Evolutionary conservation across 30 jellyfish, hydroid and myxozoan genomes (phyloP).

Genomic region (Chrysaora quinquecirrha): DNA sequence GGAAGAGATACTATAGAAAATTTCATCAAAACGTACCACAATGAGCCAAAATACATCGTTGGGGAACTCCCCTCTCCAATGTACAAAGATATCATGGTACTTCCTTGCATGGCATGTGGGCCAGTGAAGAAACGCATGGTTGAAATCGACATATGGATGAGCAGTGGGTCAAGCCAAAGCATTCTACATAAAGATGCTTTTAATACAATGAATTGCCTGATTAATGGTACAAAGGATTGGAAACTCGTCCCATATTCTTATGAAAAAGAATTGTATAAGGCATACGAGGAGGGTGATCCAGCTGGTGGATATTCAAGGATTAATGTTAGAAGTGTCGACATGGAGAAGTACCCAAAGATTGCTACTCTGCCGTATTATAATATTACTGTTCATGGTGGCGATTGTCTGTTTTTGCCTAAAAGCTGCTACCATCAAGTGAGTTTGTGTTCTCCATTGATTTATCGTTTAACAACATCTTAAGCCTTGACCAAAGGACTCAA

Average conservation of each 20-base stretch:
- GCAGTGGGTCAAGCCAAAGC: slow-evolving; percentile 69
- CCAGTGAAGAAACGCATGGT: slow-evolving; percentile 60
- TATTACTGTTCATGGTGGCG: slow-evolving; percentile 72
- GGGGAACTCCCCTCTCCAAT: slow-evolving; percentile 84
- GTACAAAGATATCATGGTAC: slow-evolving; percentile 77
- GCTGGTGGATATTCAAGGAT: slow-evolving; percentile 80
- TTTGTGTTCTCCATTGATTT: too few relatives aligned
- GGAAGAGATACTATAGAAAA: slow-evolving; percentile 87
- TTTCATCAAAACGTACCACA: slow-evolving; percentile 57
- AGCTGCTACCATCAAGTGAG: slow-evolving; percentile 78
- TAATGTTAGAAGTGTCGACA: slow-evolving; percentile 64
- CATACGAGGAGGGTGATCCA: slow-evolving; percentile 57
- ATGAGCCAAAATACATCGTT: slow-evolving; percentile 68
- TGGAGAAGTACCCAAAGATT: slow-evolving; percentile 50
- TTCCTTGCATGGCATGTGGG: slow-evolving; percentile 85
- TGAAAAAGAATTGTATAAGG: slow-evolving; percentile 55
- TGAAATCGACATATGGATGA: slow-evolving; percentile 89
- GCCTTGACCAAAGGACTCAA: too few relatives aligned
- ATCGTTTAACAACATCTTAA: slow-evolving; percentile 1
- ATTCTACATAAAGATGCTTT: slow-evolving; percentile 86
- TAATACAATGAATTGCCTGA: slow-evolving; percentile 84
- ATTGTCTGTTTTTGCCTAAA: slow-evolving; percentile 80
- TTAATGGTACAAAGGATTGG: slow-evolving; percentile 91
- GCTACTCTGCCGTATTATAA: slow-evolving; percentile 72
- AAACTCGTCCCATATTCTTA: slow-evolving; percentile 64